These are phyloP conservation scores for Penelope pileata DNA, from an alignment of 2,113 vertebrate species.

Conservation along the genomic window DNA sequence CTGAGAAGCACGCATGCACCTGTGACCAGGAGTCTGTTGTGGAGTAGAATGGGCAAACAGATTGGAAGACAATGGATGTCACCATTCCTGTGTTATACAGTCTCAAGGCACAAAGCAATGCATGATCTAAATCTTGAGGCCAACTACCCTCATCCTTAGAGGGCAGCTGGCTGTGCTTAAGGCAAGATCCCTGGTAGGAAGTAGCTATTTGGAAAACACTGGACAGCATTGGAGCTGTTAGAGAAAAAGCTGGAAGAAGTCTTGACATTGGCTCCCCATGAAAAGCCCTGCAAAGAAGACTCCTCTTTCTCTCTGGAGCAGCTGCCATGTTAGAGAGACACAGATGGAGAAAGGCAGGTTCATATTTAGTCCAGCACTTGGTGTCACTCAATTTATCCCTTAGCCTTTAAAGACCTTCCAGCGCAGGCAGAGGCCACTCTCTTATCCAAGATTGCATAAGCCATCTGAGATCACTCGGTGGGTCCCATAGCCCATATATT, in stretches of 20 bases:
- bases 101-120: background rate
- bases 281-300: background rate
- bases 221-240: background rate
- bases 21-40: rapidly evolving
- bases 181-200: background rate
- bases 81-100: background rate
- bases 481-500: rapidly evolving
- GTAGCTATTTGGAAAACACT: background rate
- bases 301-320: background rate
- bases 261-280: rapidly evolving
- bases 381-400: background rate
- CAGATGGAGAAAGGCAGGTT: background rate
- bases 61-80: rapidly evolving
- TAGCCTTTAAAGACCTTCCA: background rate
- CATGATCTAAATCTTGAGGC: background rate
- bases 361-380: background rate
- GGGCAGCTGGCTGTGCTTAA: background rate
- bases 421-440: background rate
- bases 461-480: background rate
- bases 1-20: background rate
- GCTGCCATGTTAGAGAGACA: background rate
- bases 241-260: background rate
- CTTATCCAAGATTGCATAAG: rapidly evolving
- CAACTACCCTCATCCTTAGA: background rate
- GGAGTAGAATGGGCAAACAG: background rate